Percentiles rank a stretch among this genome's conserved stretches.
phyloP scores from a whole-genome alignment of 1,140 invertebrate genomes.

The Pogonognathellus flavescens region DNA sequence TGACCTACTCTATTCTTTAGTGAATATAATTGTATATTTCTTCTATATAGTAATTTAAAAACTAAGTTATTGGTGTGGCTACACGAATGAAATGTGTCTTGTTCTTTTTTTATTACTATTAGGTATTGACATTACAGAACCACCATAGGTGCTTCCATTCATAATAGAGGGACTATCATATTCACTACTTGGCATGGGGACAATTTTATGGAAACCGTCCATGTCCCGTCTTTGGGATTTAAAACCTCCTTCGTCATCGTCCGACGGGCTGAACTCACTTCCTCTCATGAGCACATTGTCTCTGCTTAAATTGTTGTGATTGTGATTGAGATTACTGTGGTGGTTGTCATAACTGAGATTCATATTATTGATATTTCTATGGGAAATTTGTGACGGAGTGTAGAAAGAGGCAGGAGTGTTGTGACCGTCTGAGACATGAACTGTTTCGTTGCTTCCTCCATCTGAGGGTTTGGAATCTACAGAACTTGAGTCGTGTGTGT shows the following conservation, averaged over 20 bases:
- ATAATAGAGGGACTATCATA: constrained; percentile 66
- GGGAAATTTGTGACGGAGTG: constrained; percentile 38
- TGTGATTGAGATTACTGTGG: constrained; percentile 29
- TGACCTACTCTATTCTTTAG: neutral
- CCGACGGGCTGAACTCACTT: constrained; percentile 56
- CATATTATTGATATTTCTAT: constrained; percentile 48
- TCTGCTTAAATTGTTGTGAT: constrained; percentile 56
- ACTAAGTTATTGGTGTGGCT: constrained; percentile 37
- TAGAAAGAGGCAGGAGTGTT: constrained; percentile 58
- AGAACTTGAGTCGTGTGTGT: constrained; percentile 65
- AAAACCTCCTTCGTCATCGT: constrained; percentile 66
- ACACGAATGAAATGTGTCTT: constrained; percentile 67
- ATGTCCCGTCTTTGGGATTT: constrained; percentile 56
- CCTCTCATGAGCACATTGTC: constrained; percentile 31
- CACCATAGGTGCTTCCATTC: constrained; percentile 65
- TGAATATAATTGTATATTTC: neutral
- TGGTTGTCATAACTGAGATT: constrained; percentile 25
- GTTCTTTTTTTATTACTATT: constrained; percentile 66
- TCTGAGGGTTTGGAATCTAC: constrained; percentile 64
- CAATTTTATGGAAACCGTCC: constrained; percentile 64
- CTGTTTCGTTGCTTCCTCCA: constrained; percentile 62
- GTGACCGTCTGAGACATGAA: constrained; percentile 60
- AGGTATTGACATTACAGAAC: constrained; percentile 63
- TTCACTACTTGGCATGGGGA: constrained; percentile 65
- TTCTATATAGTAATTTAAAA: constrained; percentile 5